Conservation (phyloP, 2,113 vertebrate genomes). For the Siniperca knerii region DNA sequence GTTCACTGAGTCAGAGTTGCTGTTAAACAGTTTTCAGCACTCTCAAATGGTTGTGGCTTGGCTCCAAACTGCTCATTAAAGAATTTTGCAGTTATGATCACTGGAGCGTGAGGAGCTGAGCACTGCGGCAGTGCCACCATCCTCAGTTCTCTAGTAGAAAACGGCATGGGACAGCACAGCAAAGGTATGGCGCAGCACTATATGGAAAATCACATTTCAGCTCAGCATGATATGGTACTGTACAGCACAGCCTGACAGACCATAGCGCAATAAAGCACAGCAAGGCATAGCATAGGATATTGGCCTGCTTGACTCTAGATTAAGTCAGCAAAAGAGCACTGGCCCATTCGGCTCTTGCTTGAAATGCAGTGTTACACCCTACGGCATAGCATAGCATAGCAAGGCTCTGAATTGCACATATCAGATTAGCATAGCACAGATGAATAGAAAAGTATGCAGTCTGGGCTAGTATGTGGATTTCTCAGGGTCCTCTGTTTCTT, state of each 20-base stretch:
- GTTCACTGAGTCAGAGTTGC: conserved; percentile 47
- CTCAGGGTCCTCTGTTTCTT: not conserved
- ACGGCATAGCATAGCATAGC: not conserved
- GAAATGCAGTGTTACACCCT: conserved; percentile 12
- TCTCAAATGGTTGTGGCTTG: conserved; percentile 36
- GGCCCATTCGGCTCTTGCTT: not conserved
- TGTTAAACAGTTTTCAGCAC: conserved; percentile 56
- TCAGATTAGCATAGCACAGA: conserved; percentile 1
- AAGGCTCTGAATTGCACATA: conserved; percentile 1
- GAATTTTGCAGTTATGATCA: conserved; percentile 57
- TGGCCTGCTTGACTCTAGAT: conserved; percentile 17
- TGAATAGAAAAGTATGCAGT: not conserved
- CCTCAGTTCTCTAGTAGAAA: conserved; percentile 1
- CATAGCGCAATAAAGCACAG: conserved; percentile 6
- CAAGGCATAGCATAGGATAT: not conserved
- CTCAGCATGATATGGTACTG: conserved; percentile 32
- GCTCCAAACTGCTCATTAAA: conserved; percentile 71
- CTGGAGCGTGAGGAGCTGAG: conserved; percentile 40
- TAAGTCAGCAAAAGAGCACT: not conserved
- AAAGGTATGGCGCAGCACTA: conserved; percentile 22
- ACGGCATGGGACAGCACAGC: conserved; percentile 9
- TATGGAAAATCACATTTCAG: conserved; percentile 44
- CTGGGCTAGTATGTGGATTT: not conserved
- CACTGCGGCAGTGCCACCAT: conserved; percentile 45
- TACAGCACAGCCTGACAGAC: conserved; percentile 26